Base-by-base conservation (phyloP, 2,797 vertebrate genomes). In the Thripadectes ignobilis region DNA sequence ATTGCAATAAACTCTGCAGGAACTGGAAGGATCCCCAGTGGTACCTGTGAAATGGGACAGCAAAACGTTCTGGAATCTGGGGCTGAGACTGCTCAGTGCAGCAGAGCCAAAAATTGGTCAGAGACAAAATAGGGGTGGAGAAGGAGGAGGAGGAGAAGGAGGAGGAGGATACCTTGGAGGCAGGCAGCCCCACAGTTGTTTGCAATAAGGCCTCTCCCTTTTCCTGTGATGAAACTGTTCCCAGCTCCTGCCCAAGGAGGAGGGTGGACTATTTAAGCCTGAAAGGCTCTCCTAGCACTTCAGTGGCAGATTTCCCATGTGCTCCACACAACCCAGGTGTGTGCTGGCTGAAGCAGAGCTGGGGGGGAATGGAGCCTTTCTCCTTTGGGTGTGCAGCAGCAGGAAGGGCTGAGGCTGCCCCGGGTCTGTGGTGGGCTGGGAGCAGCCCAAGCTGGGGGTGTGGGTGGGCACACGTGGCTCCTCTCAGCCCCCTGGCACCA, bases 251-350 rank as follows among this genome's bases (percentile, higher is more conserved):
- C 78, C 84, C 57, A 27, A 17, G 4, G 45, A 52, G 65, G 59
- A 2, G 8, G 24, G 14, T 18, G 76, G 26, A 67, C 65, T 90
- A 49, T 85, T 93, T 83, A 84, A 91, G 11, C 20, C 23, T 9
- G 65, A 67, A 45, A 1, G 3, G 49, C 69, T 94, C 73, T 8
- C 3, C 13, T 61, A 24, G 51, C n/a, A 1, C 16, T 15, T 7
- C 21, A 26, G 2, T 10, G 27, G n/a, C 62, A 36, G 81, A 4
- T 8, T 16, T 61, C 8, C 5, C 1, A 0, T 0, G 41, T 17
- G 67, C 55, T 55, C 45, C 4, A 3, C 4, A 1, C 14, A 14
- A 4, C 52, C 10, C 18, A 3, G 63, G 0, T 1, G 5, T 29
- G 62, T 0, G 0, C 2, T 23, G 89, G 57, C 81, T 77, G 61